Evolutionary conservation across 2,888 invertebrate genomes (phyloP), one percentile per base, ranked within the genome.

Genomic region (Catocala fraxini): DNA sequence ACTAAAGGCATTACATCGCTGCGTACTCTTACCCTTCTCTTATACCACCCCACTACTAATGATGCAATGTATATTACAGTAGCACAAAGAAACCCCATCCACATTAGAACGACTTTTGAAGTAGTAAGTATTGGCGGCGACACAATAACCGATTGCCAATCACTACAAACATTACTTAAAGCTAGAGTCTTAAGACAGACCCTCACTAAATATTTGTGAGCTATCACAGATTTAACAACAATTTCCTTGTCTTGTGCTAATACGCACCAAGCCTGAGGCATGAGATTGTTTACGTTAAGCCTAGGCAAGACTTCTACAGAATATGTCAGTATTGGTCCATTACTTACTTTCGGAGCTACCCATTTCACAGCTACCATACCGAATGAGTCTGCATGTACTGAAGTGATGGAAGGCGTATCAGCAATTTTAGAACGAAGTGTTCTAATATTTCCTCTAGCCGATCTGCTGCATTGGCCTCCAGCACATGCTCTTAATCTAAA

Each of bases 251-350:
- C 68, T 46, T 82, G 75, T 6, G 83, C 79, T 15, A 80, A 64
- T 3, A 89, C 80, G 59, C 93, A 93, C 85, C 86, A 87, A 6
- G 78, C 64, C 69, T 87, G 85, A 1, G 90, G 88, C 49, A 86
- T 58, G 6, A 87, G 61, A 47, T 78, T 71, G 51, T 75, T 68
- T 42, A 61, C 51, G 46, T 63, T 63, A 39, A 83, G 67, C 13
- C 73, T 79, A n/a, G 90, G 88, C 49, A 86, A 61, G 7, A 93
- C 81, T 80, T 91, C 87, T n/a, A 93, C 63, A n/a, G 71, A 76
- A 67, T 91, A 93, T 10, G 90, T 83, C 52, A 93, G 77, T 39
- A 93, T 74, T n/a, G 88, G 87, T 11, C 94, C 94, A 59, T 94
- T 94, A 1, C 85, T 86, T 7, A 83, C 55, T 56, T 73, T 67